A percentile compares a stretch with the other conserved stretches of the same genome.
Conservation (phyloP, 2,113 vertebrate genomes). For the Dromas ardeola region DNA sequence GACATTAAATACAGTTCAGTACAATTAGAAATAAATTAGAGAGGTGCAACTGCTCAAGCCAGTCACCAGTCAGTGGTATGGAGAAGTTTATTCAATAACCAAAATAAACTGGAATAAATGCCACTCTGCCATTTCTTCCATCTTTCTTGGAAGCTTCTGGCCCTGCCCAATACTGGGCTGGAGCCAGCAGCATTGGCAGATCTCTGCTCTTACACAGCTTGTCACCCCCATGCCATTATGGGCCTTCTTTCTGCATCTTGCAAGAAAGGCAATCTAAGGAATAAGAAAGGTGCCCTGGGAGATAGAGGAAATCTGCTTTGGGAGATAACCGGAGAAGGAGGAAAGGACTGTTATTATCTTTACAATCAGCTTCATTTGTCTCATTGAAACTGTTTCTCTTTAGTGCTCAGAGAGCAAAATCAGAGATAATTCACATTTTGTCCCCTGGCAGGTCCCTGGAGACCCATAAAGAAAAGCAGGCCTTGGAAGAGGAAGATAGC, state of each 20-base stretch:
- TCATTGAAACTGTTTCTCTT: conserved; percentile 21
- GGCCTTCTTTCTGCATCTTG: background rate
- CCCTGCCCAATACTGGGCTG: background rate
- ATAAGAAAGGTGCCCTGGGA: background rate
- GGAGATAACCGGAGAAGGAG: background rate
- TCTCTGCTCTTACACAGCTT: background rate
- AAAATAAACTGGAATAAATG: background rate
- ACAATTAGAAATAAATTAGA: background rate
- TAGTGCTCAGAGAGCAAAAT: background rate
- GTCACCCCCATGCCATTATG: background rate
- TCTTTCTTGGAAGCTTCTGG: conserved; percentile 2
- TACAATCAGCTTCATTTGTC: conserved; percentile 16
- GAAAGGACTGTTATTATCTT: conserved; percentile 10
- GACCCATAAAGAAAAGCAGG: conserved; percentile 39
- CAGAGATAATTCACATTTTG: conserved; percentile 26
- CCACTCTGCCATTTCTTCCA: background rate
- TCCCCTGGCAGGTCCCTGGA: background rate
- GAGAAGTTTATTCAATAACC: background rate
- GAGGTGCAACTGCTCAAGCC: background rate
- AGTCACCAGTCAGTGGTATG: background rate
- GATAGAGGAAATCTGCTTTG: background rate
- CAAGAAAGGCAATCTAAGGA: background rate
- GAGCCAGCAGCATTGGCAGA: background rate
- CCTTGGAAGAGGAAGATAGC: conserved; percentile 29
- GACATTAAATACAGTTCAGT: background rate